Conservation (phyloP, 1,140 invertebrate species). For the Megathymus violae region DNA sequence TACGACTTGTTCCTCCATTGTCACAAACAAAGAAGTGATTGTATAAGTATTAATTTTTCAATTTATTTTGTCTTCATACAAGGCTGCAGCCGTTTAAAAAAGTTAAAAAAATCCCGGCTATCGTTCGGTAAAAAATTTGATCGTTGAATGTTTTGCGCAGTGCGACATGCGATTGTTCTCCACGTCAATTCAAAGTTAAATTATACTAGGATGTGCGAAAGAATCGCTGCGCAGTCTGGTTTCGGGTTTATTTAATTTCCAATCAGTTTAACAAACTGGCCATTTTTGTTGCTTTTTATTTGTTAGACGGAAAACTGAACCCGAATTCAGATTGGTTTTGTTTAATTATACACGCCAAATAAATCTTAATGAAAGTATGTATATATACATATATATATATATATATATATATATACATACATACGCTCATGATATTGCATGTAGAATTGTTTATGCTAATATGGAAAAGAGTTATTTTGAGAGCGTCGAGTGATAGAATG, state of each 20-base stretch:
- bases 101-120: not conserved
- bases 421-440: too few relatives aligned
- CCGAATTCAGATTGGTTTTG: constrained; percentile 11
- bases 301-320: constrained; percentile 7
- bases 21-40: too few relatives aligned
- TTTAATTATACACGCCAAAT: constrained; percentile 1
- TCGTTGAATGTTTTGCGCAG: constrained; percentile 39
- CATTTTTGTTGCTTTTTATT: constrained; percentile 14
- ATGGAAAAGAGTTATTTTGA: too few relatives aligned
- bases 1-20: too few relatives aligned
- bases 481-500: too few relatives aligned
- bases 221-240: constrained; percentile 3
- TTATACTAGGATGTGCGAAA: constrained; percentile 23
- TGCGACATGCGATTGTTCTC: constrained; percentile 40
- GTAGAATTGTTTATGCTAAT: too few relatives aligned
- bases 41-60: too few relatives aligned
- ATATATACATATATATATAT: too few relatives aligned
- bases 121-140: constrained; percentile 7
- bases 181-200: constrained; percentile 31
- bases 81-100: too few relatives aligned
- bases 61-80: too few relatives aligned
- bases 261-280: constrained; percentile 8
- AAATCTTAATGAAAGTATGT: not conserved
- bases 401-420: too few relatives aligned
- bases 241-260: constrained; percentile 19